Base-by-base conservation (phyloP, 2,113 vertebrate genomes). In the Colossoma macropomum region DNA sequence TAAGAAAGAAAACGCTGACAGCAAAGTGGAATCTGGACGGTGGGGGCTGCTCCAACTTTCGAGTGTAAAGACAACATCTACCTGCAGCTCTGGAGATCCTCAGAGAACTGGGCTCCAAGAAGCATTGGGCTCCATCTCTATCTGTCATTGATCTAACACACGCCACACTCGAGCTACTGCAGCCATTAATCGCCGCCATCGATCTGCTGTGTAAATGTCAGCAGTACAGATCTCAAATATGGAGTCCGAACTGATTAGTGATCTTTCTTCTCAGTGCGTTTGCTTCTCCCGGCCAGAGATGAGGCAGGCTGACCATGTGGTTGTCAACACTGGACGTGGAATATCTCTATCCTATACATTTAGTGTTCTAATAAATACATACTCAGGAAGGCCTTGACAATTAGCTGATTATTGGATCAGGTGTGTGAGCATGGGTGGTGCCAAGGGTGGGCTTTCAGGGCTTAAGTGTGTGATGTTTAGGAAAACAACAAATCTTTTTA, bases 131-230 rank as follows among this genome's bases (percentile, higher is more conserved):
- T 23, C 21, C 32, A 4, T 19, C 19, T 71, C 68, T 71, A 21
- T 71, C 45, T 59, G 28, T 75, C 28, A 32, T 32, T 56, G 50
- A 75, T 75, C 17, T 75, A 75, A 75, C 73, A 15, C 30, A 17
- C 50, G 11, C 28, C 73, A 48, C 52, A 28, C 28, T n/a, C 12
- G 7, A 27, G 52, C 21, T 50, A 56, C 25, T 28, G 19, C 48
- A 56, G 28, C 34, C 28, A 59, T 75, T 75, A 71, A 71, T 25
- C 11, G 68, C 21, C 23, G 38, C 38, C 34, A 75, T 59, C 28
- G 28, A 75, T 75, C 6, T 34, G 19, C 15, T 52, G 25, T 75
- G 30, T 21, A 52, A 59, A 60, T 76, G 54, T 76, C 68, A 71
- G 38, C 68, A 45, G n/a, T 15, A 45, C 21, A 15, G 68, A 71